These are phyloP conservation scores for Leptinotarsa haldemani DNA, from an alignment of 2,888 invertebrate species.

Conservation along the genomic window DNA sequence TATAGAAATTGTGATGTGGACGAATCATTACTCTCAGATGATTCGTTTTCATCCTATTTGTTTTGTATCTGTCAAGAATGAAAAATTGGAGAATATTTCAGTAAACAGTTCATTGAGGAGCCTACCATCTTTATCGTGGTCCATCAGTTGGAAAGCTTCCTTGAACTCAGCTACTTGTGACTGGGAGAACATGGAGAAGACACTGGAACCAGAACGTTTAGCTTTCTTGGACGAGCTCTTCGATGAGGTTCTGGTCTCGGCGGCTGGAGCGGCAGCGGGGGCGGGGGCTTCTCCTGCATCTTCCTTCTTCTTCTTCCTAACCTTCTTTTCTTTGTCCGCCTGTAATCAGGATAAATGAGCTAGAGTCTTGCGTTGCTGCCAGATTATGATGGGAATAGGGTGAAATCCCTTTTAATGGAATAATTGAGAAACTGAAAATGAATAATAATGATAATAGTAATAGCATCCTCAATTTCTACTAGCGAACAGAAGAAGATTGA, in stretches of 20 bases:
- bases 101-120: neutral
- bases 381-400: too few species aligned
- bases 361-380: neutral
- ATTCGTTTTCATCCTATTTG: too few species aligned
- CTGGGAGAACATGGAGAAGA: slow-evolving; percentile 97
- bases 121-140: slow-evolving; percentile 86
- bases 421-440: too few species aligned
- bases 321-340: slow-evolving; percentile 96
- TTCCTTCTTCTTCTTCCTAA: slow-evolving; percentile 88
- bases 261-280: slow-evolving; percentile 76
- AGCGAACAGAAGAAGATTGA: too few species aligned
- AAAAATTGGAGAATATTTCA: neutral
- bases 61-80: neutral
- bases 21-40: too few species aligned
- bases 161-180: slow-evolving; percentile 92
- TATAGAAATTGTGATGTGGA: too few species aligned
- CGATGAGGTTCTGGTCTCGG: slow-evolving; percentile 80
- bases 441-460: too few species aligned
- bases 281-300: slow-evolving; percentile 75
- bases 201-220: slow-evolving; percentile 93
- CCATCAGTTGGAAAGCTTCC: slow-evolving; percentile 95
- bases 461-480: too few species aligned
- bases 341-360: slow-evolving; percentile 59
- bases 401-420: too few species aligned
- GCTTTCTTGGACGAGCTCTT: slow-evolving; percentile 85